Conservation (phyloP, 35 echinoderm and acorn worm genomes). For the Stichopus chloronotus region DNA sequence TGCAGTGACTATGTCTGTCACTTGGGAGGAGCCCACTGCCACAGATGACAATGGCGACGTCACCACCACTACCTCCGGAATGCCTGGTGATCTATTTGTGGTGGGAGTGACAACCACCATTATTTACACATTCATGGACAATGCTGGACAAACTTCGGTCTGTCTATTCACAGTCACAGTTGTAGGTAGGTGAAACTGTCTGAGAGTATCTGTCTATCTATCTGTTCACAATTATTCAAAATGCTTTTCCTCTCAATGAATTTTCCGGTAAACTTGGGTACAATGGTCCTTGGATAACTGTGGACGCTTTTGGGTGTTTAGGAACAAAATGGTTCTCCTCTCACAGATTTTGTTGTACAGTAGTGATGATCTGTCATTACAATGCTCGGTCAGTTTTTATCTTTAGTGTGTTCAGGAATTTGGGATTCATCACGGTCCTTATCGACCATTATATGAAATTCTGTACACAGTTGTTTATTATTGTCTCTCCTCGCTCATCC, state of each 20-base stretch:
- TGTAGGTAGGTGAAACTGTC: background rate
- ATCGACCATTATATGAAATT: no score
- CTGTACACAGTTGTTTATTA: no score
- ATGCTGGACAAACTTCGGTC: conserved; percentile 38
- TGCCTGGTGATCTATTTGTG: background rate
- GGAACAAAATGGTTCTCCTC: no score
- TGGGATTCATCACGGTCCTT: no score
- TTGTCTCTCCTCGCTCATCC: no score
- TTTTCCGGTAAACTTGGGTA: background rate
- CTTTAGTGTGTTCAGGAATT: no score
- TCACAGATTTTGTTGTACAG: no score
- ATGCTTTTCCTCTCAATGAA: background rate
- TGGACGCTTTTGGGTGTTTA: no score
- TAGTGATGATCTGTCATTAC: no score
- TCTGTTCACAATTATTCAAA: no score
- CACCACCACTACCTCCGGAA: background rate
- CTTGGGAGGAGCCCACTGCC: background rate
- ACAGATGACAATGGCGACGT: background rate
- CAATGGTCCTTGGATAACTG: background rate
- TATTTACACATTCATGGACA: conserved; percentile 43
- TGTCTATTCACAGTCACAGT: conserved; percentile 31
- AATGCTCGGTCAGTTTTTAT: no score
- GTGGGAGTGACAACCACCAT: background rate
- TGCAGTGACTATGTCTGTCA: conserved; percentile 1
- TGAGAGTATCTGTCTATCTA: background rate